Percentiles rank a stretch among this genome's conserved stretches.
Conservation (phyloP, 2,797 vertebrate genomes). For the Morelia viridis region DNA sequence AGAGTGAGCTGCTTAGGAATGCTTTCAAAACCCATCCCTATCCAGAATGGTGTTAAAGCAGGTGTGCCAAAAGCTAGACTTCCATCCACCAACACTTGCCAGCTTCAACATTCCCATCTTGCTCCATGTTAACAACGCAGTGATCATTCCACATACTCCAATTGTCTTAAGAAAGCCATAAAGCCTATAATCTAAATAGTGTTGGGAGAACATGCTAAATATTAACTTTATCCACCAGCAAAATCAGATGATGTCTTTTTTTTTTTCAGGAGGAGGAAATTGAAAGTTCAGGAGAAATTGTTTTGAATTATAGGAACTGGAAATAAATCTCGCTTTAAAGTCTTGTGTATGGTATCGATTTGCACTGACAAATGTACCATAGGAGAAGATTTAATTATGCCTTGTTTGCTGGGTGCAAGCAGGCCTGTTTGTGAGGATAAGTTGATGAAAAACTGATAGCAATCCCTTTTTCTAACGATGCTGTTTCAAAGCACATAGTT, state of each 20-base stretch:
- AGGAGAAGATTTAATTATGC: neutral
- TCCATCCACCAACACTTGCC: neutral
- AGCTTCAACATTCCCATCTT: neutral
- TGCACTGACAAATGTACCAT: neutral
- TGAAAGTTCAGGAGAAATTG: neutral
- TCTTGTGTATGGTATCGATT: neutral
- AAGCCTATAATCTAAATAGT: neutral
- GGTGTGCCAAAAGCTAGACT: neutral
- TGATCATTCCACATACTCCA: neutral
- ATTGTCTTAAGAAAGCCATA: neutral
- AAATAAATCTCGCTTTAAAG: neutral
- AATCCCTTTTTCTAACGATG: neutral
- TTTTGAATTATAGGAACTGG: neutral
- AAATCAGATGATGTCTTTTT: neutral
- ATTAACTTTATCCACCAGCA: neutral
- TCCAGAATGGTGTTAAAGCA: neutral
- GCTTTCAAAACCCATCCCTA: neutral
- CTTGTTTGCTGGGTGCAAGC: neutral
- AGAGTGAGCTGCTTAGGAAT: neutral
- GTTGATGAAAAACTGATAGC: neutral
- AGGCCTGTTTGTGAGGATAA: neutral
- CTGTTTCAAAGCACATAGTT: neutral
- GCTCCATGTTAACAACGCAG: neutral
- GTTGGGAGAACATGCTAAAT: neutral
- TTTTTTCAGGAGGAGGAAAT: neutral